Conservation (phyloP, 2,113 vertebrate species). For the Myiagra hebetior region DNA sequence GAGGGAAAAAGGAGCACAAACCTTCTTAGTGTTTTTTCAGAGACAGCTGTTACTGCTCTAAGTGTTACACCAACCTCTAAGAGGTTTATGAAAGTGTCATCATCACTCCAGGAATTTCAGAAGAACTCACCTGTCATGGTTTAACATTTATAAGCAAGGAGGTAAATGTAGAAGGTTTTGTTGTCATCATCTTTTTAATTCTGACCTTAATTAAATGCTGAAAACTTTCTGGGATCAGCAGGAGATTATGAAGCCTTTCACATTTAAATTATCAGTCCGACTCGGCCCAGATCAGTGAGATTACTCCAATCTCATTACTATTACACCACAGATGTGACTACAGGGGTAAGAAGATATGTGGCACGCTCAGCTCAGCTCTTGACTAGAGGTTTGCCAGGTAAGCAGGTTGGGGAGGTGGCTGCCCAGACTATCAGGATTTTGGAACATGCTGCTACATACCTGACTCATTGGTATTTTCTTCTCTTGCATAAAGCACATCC, state of each 20-base stretch:
- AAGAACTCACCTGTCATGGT: not conserved
- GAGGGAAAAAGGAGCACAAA: not conserved
- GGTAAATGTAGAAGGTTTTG: not conserved
- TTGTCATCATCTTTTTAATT: not conserved
- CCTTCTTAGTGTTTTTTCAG: not conserved
- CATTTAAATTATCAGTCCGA: conserved; percentile 27
- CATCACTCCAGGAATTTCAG: not conserved
- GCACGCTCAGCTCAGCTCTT: not conserved
- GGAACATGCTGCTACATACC: not conserved
- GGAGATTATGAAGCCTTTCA: conserved; percentile 44
- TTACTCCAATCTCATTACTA: conserved; percentile 19
- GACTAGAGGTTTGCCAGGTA: not conserved
- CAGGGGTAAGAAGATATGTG: not conserved
- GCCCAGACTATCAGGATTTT: not conserved
- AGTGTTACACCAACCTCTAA: not conserved
- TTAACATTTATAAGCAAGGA: conserved; percentile 30
- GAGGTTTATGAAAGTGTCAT: not conserved
- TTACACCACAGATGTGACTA: conserved; percentile 2
- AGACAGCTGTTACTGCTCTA: not conserved
- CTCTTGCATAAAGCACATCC: not conserved
- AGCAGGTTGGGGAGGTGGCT: not conserved
- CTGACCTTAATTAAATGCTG: conserved; percentile 41
- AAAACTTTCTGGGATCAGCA: conserved; percentile 39
- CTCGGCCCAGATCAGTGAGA: not conserved
- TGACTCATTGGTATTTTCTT: not conserved